phyloP scores from a whole-genome alignment of 2,113 vertebrate species.

The Sorex araneus region DNA sequence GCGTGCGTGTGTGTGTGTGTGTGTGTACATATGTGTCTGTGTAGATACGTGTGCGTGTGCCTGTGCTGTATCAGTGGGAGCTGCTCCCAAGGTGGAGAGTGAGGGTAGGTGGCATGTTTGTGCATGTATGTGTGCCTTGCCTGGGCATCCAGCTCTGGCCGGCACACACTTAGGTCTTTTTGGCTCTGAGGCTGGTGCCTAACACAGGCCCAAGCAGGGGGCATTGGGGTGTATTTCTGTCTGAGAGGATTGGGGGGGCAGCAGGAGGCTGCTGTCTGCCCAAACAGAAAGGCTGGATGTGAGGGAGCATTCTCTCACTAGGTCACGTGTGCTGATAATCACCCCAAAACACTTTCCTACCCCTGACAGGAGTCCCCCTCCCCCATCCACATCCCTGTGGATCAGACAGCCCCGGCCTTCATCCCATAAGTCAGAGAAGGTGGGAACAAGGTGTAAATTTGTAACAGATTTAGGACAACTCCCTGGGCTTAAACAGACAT shows the following conservation, averaged over 20 bases:
- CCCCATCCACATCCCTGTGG: neutral
- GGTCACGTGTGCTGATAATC: neutral
- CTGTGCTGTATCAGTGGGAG: slow-evolving; percentile 54
- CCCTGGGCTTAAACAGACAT: neutral
- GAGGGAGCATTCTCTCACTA: slow-evolving; percentile 1
- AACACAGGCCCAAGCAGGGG: neutral
- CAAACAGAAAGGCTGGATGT: neutral
- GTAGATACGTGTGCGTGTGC: neutral
- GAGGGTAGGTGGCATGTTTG: slow-evolving; percentile 23
- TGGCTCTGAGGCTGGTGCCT: slow-evolving; percentile 11
- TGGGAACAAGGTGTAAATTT: neutral
- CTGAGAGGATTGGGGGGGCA: slow-evolving; percentile 16
- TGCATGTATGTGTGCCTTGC: neutral
- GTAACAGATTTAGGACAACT: slow-evolving; percentile 2
- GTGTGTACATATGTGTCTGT: neutral
- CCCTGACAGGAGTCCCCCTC: neutral
- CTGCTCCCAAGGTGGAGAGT: slow-evolving; percentile 56
- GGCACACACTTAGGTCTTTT: neutral
- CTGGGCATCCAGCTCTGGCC: slow-evolving; percentile 18
- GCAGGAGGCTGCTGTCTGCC: slow-evolving; percentile 33
- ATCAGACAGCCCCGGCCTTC: neutral
- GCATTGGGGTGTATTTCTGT: slow-evolving; percentile 26
- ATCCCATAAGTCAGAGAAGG: neutral
- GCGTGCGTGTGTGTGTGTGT: neutral
- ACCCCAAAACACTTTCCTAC: neutral